These are phyloP conservation scores for Seira ritae DNA, from an alignment of 2,888 invertebrate species.

Conservation along the genomic window DNA sequence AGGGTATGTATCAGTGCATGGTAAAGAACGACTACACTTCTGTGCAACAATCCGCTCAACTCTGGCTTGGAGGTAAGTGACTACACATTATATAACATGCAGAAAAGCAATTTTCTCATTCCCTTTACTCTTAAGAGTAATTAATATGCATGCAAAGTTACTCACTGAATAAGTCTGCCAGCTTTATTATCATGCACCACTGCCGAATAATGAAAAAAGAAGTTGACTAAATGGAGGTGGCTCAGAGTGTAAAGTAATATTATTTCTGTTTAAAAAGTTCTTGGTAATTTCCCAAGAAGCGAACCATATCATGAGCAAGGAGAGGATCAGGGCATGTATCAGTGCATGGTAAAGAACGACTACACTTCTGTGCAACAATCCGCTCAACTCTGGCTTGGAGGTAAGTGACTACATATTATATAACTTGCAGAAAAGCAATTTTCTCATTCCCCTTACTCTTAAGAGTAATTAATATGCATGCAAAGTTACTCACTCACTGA, in stretches of 20 bases:
- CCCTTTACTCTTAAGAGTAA: neutral
- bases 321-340: constrained; percentile 77
- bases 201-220: constrained; percentile 13
- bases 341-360: constrained; percentile 84
- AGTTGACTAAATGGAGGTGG: too few relatives aligned
- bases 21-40: constrained; percentile 82
- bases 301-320: too few relatives aligned
- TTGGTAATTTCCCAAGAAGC: too few relatives aligned
- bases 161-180: too few relatives aligned
- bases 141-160: constrained; percentile 20
- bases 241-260: neutral
- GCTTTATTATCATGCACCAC: neutral
- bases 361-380: constrained; percentile 78
- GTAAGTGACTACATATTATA: constrained; percentile 74
- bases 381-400: constrained; percentile 77
- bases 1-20: constrained; percentile 82
- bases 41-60: constrained; percentile 77
- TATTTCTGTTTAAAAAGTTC: neutral
- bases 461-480: constrained; percentile 28
- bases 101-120: neutral
- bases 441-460: neutral
- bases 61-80: constrained; percentile 76
- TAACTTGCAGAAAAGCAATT: neutral
- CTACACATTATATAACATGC: neutral
- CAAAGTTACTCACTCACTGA: too few relatives aligned